Percentiles rank a stretch among this genome's conserved stretches.
These are phyloP conservation scores for Gonocerus acuteangulatus DNA, from an alignment of 2,888 invertebrate species.

Conservation along the genomic window DNA sequence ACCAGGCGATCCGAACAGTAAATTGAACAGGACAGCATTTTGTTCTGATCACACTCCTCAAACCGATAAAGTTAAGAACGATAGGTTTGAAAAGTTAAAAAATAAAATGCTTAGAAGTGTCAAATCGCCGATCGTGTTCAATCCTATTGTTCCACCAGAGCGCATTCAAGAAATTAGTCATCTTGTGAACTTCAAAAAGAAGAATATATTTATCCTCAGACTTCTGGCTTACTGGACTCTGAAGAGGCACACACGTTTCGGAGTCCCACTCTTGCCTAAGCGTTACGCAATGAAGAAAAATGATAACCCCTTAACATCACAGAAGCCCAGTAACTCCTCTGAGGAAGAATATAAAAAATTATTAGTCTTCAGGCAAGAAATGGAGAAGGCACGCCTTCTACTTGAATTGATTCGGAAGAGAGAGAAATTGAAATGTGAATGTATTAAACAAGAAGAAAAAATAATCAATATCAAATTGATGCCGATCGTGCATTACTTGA, in stretches of 20 bases:
- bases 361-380: constrained; percentile 85
- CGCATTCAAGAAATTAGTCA: constrained; percentile 73
- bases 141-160: constrained; percentile 85
- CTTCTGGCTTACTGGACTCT: constrained; percentile 94
- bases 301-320: neutral
- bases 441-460: constrained; percentile 70
- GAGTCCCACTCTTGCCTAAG: constrained; percentile 79
- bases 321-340: neutral
- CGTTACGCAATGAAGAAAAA: neutral
- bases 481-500: constrained; percentile 71
- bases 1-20: constrained; percentile 47
- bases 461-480: constrained; percentile 71
- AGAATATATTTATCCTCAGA: constrained; percentile 76
- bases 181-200: constrained; percentile 64
- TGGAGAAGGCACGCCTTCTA: constrained; percentile 82
- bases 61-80: constrained; percentile 44
- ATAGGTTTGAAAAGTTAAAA: constrained; percentile 32
- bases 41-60: constrained; percentile 86
- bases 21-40: constrained; percentile 87
- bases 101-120: constrained; percentile 53
- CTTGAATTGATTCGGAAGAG: constrained; percentile 92
- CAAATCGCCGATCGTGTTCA: constrained; percentile 86
- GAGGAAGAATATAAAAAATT: constrained; percentile 62
- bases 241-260: constrained; percentile 87
- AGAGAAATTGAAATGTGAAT: constrained; percentile 86